These are phyloP conservation scores for Lampris megalopsis DNA, from an alignment of 2,113 vertebrate species.

Conservation along the genomic window DNA sequence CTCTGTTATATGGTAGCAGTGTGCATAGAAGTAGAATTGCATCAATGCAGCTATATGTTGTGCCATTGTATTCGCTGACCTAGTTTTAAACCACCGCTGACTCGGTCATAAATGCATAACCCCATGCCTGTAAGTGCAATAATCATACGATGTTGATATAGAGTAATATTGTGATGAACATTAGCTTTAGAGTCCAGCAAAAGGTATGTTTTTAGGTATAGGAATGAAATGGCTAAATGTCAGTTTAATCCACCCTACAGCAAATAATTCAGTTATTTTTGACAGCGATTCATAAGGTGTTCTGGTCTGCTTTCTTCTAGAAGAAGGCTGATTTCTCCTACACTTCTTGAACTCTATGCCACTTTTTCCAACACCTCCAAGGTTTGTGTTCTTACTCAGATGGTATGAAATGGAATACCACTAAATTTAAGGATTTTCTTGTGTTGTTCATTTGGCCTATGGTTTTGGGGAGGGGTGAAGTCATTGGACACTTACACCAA, in stretches of 20 bases:
- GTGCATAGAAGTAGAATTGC: slow-evolving; percentile 20
- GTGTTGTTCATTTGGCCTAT: slow-evolving; percentile 32
- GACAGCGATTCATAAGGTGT: not conserved
- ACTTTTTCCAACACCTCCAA: slow-evolving; percentile 42
- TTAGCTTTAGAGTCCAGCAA: slow-evolving; percentile 51
- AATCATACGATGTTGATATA: slow-evolving; percentile 13
- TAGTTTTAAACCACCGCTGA: slow-evolving; percentile 26
- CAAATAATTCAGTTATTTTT: slow-evolving; percentile 23
- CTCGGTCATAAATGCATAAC: slow-evolving; percentile 24
- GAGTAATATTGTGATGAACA: not conserved
- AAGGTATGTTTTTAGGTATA: slow-evolving; percentile 29
- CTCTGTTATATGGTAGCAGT: slow-evolving; percentile 7
- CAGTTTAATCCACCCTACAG: slow-evolving; percentile 7
- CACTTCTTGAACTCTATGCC: not conserved
- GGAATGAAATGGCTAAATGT: slow-evolving; percentile 26
- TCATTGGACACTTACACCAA: no score
- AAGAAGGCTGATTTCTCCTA: not conserved
- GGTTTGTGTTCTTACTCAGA: slow-evolving; percentile 61
- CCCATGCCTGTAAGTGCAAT: slow-evolving; percentile 57
- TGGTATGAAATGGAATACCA: slow-evolving; percentile 45
- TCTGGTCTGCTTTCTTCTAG: not conserved
- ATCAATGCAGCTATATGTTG: not conserved
- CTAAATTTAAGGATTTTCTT: slow-evolving; percentile 9
- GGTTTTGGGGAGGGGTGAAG: not conserved
- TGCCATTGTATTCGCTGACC: slow-evolving; percentile 13